A percentile compares a stretch with the other conserved stretches of the same genome.
These are phyloP conservation scores for Tetramorium bicarinatum DNA, from an alignment of 2,888 invertebrate genomes.

Conservation along the genomic window DNA sequence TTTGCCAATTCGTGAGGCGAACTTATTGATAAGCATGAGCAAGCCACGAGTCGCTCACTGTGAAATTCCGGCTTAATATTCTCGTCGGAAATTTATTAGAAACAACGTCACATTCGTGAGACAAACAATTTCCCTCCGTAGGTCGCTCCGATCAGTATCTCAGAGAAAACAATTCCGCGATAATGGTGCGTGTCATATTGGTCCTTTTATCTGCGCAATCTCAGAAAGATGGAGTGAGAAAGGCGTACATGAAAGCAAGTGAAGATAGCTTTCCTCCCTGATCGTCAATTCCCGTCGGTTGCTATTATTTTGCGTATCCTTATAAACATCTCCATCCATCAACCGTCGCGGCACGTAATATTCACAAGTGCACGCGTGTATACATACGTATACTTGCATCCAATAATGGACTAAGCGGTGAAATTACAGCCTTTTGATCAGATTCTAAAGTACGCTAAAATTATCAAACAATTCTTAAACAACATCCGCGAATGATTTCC, in stretches of 20 bases:
- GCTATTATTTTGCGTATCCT: slow-evolving; percentile 63
- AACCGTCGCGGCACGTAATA: slow-evolving; percentile 55
- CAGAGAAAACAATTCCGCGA: slow-evolving; percentile 52
- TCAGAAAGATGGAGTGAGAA: slow-evolving; percentile 16
- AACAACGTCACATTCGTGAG: background rate
- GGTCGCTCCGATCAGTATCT: background rate
- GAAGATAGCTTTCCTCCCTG: slow-evolving; percentile 30
- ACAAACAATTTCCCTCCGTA: background rate
- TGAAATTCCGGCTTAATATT: background rate
- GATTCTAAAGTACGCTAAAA: background rate
- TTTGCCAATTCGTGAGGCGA: no score
- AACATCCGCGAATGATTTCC: slow-evolving; percentile 5
- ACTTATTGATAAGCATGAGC: no score
- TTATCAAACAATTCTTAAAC: slow-evolving; percentile 20
- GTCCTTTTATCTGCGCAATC: slow-evolving; percentile 63
- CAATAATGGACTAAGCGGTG: slow-evolving; percentile 50
- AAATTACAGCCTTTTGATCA: slow-evolving; percentile 50
- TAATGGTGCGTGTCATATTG: slow-evolving; percentile 58
- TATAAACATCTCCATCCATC: slow-evolving; percentile 69
- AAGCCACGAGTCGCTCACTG: no score
- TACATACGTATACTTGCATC: background rate
- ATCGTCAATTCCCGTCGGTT: slow-evolving; percentile 67
- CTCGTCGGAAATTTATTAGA: background rate
- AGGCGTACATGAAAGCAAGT: background rate
- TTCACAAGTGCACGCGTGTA: slow-evolving; percentile 26